phyloP scores from a whole-genome alignment of 2,797 vertebrate species.

The Onychomys leucogaster region DNA sequence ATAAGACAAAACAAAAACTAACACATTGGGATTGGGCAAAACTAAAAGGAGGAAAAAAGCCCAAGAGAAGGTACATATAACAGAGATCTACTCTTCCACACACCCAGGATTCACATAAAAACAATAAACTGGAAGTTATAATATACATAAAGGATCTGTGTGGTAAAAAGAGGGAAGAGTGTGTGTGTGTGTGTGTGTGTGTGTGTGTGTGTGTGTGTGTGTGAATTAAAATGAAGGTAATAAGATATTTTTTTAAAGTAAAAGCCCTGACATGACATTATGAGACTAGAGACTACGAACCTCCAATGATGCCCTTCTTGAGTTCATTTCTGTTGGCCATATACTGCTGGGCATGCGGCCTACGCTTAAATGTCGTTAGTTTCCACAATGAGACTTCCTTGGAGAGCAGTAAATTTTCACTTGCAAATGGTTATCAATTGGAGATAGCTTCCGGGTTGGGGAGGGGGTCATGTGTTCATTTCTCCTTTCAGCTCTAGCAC shows the following conservation, averaged over 20 bases:
- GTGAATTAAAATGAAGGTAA: background rate
- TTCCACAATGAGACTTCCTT: background rate
- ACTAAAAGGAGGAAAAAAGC: background rate
- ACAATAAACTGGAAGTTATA: background rate
- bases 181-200: no score
- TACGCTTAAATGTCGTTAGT: background rate
- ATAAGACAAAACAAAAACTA: background rate
- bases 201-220: background rate
- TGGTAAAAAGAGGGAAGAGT: background rate
- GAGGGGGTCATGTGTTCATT: background rate
- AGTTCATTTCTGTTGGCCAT: background rate
- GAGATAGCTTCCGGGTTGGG: background rate
- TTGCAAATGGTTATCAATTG: background rate
- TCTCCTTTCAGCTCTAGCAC: background rate
- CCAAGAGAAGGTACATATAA: background rate
- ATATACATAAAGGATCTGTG: background rate
- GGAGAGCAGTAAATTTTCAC: background rate
- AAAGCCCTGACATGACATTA: background rate
- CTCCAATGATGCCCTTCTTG: background rate
- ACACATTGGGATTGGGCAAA: background rate
- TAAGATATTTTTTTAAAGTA: background rate
- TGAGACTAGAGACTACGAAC: background rate
- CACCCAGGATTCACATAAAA: background rate
- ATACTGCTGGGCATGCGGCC: background rate
- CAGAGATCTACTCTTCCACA: background rate